Conservation (phyloP, 2,113 vertebrate species). For the Ptychochromis oligacanthus region DNA sequence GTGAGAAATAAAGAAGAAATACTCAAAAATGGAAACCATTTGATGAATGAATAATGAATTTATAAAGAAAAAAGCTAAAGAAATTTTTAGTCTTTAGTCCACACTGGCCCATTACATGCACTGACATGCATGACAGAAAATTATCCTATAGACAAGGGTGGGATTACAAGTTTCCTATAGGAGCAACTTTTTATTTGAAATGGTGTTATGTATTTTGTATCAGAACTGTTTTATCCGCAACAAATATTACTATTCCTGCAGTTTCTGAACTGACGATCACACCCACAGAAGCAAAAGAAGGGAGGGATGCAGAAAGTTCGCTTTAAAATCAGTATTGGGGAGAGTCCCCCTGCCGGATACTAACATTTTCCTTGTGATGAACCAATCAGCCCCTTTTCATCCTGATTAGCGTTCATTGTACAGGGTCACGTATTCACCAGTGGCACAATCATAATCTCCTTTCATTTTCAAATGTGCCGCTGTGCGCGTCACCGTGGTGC, state of each 20-base stretch:
- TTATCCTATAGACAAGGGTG: not conserved
- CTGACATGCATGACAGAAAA: not conserved
- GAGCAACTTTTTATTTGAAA: not conserved
- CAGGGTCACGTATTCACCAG: not conserved
- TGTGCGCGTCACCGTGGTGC: slow-evolving; percentile 57
- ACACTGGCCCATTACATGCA: not conserved
- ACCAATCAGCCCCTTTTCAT: not conserved
- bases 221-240: not conserved
- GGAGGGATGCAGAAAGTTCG: not conserved
- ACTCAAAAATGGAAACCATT: slow-evolving; percentile 10
- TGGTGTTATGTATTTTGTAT: not conserved
- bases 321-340: not conserved
- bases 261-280: not conserved
- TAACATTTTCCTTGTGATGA: fast-evolving
- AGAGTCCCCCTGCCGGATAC: fast-evolving
- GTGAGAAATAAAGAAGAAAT: slow-evolving; percentile 68
- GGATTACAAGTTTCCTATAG: not conserved
- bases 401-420: not conserved
- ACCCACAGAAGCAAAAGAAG: not conserved
- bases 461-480: slow-evolving; percentile 46
- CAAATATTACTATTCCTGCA: not conserved
- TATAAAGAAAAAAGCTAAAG: not conserved
- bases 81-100: not conserved
- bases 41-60: slow-evolving; percentile 15
- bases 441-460: not conserved